A percentile compares a stretch with the other conserved stretches of the same genome.
Evolutionary conservation across 2,113 vertebrate genomes (phyloP).

Genomic region (Myiagra hebetior): DNA sequence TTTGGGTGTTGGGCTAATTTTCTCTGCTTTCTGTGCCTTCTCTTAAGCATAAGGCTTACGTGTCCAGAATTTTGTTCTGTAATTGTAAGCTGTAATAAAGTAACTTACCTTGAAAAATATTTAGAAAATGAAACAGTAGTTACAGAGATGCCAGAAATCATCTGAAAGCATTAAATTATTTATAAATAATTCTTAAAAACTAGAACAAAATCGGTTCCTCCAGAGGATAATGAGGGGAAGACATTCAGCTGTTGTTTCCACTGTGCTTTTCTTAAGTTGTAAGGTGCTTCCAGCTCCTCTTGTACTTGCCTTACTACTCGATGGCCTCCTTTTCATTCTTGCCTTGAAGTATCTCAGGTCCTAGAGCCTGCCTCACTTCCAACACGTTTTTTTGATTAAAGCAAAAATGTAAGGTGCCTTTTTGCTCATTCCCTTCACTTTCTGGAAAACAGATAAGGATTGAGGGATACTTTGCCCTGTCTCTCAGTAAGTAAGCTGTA

Average conservation of each 20-base stretch:
- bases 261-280: neutral
- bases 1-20: neutral
- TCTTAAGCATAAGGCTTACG: neutral
- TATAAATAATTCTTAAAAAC: neutral
- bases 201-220: neutral
- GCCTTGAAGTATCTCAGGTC: neutral
- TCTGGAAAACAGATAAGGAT: neutral
- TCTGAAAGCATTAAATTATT: neutral
- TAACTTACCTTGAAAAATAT: neutral
- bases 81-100: neutral
- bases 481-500: neutral
- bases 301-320: neutral
- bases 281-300: neutral
- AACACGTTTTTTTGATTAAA: accelerated
- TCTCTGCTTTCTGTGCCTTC: neutral
- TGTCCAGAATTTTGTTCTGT: neutral
- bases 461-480: neutral
- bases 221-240: neutral
- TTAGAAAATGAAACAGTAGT: neutral
- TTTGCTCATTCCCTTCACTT: neutral
- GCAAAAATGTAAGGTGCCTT: neutral
- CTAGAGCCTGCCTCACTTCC: neutral
- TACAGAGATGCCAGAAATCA: neutral
- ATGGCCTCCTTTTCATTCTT: neutral
- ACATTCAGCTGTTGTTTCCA: neutral